Conservation (phyloP, 2,888 invertebrate species). For the Acrocyrtus sp. region DNA sequence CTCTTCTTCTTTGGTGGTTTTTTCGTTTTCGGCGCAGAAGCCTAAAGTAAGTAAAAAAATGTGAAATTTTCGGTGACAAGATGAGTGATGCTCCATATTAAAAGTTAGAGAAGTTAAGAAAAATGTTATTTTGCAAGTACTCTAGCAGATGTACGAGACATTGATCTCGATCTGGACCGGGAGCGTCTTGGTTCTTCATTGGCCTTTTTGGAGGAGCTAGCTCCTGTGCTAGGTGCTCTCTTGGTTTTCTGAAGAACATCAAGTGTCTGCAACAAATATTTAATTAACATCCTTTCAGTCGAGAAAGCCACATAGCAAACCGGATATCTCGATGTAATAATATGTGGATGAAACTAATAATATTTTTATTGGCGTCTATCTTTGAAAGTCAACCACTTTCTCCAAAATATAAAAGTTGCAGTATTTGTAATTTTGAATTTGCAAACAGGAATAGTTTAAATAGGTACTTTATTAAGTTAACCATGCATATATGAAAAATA, state of each 20-base stretch:
- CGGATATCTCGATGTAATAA: too few species aligned
- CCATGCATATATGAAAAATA: too few species aligned
- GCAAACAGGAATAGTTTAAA: too few species aligned
- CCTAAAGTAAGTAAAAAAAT: conserved; percentile 3
- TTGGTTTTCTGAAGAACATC: conserved; percentile 53
- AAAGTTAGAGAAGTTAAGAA: not conserved
- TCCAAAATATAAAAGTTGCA: not conserved
- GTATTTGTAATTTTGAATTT: too few species aligned
- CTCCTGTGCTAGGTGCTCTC: conserved; percentile 21
- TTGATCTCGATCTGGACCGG: conserved; percentile 56
- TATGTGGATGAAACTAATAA: too few species aligned
- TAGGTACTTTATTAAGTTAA: too few species aligned
- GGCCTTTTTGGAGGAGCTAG: conserved; percentile 21
- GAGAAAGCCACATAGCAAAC: not conserved
- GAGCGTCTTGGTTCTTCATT: conserved; percentile 14
- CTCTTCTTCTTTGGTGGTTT: conserved; percentile 19
- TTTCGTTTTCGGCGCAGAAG: conserved; percentile 29
- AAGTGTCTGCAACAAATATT: conserved; percentile 31
- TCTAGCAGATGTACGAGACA: conserved; percentile 58
- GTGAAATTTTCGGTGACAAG: too few species aligned
- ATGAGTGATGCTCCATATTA: not conserved
- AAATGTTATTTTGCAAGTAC: conserved; percentile 51
- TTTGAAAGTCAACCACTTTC: not conserved
- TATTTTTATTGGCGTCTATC: not conserved
- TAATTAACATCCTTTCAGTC: too few species aligned